phyloP scores from a whole-genome alignment of 2,797 vertebrate species.

The Rhyacichthys aspro region DNA sequence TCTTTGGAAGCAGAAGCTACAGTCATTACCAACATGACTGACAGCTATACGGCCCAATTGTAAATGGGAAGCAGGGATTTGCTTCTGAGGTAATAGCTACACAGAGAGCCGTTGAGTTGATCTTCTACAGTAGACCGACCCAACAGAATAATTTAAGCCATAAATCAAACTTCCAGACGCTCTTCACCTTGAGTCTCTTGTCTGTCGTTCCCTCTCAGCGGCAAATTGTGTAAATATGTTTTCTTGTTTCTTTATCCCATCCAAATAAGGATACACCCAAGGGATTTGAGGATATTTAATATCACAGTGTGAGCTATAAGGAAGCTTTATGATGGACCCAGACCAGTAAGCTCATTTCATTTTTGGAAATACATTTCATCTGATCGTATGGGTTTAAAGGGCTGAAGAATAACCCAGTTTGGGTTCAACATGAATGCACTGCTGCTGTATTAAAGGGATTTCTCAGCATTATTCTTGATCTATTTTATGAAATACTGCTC shows the following conservation, averaged over 20 bases:
- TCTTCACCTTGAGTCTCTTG: slow-evolving; percentile 66
- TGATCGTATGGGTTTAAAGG: slow-evolving; percentile 17
- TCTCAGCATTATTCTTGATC: slow-evolving; percentile 4
- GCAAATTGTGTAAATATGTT: slow-evolving; percentile 47
- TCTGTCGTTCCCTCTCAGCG: slow-evolving; percentile 53
- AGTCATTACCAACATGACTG: slow-evolving; percentile 63
- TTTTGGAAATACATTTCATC: slow-evolving; percentile 20
- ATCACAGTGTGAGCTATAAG: slow-evolving; percentile 16
- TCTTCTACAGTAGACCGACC: slow-evolving; percentile 39
- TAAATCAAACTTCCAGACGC: slow-evolving; percentile 66
- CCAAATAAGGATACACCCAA: slow-evolving; percentile 34
- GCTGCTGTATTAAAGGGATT: slow-evolving; percentile 3
- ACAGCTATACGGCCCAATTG: slow-evolving; percentile 61
- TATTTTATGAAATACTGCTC: slow-evolving; percentile 7
- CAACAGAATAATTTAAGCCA: slow-evolving; percentile 64
- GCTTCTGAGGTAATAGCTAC: slow-evolving; percentile 61
- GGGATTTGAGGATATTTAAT: slow-evolving; percentile 22
- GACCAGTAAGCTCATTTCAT: slow-evolving; percentile 32
- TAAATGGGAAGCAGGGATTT: slow-evolving; percentile 70
- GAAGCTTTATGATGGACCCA: slow-evolving; percentile 25
- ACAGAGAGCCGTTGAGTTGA: slow-evolving; percentile 59
- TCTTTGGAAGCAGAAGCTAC: slow-evolving; percentile 47
- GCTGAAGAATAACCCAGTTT: not conserved
- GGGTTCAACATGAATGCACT: slow-evolving; percentile 4
- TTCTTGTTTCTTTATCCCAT: slow-evolving; percentile 40